phyloP scores from a whole-genome alignment of 2,113 vertebrate species.

The Haplotaxodon microlepis region DNA sequence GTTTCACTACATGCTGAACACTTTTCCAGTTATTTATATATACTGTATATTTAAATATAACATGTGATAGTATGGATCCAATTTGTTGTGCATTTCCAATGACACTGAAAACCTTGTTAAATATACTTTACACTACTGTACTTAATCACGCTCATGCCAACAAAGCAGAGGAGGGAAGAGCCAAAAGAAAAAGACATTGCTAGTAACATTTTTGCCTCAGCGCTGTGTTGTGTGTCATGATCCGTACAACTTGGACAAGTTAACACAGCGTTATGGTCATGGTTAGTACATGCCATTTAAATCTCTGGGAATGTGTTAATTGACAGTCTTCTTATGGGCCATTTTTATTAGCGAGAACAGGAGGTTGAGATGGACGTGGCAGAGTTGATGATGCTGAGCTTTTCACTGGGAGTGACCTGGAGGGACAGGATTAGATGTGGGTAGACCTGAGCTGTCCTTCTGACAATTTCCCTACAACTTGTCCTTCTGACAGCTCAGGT shows the following conservation, averaged over 20 bases:
- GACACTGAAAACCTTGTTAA: neutral
- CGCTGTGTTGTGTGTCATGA: neutral
- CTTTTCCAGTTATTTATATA: neutral
- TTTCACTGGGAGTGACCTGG: neutral
- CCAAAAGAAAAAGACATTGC: neutral
- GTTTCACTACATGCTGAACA: neutral
- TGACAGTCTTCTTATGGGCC: neutral
- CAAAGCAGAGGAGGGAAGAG: neutral
- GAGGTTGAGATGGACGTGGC: neutral
- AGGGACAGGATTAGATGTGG: neutral
- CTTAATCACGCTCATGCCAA: neutral
- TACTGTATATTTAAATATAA: neutral
- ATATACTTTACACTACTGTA: neutral
- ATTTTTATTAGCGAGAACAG: neutral
- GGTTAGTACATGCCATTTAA: neutral
- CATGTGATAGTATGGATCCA: neutral
- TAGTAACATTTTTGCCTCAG: neutral
- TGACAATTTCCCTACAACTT: neutral
- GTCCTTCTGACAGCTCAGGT: neutral
- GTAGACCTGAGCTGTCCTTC: neutral
- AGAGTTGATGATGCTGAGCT: neutral
- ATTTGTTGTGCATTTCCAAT: neutral
- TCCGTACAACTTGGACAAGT: neutral
- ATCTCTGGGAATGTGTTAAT: conserved; percentile 9
- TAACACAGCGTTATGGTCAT: neutral